Evolutionary conservation across 2,888 invertebrate species (phyloP), one percentile per base, ranked within the genome.

Genomic region (Hydraecia micacea): DNA sequence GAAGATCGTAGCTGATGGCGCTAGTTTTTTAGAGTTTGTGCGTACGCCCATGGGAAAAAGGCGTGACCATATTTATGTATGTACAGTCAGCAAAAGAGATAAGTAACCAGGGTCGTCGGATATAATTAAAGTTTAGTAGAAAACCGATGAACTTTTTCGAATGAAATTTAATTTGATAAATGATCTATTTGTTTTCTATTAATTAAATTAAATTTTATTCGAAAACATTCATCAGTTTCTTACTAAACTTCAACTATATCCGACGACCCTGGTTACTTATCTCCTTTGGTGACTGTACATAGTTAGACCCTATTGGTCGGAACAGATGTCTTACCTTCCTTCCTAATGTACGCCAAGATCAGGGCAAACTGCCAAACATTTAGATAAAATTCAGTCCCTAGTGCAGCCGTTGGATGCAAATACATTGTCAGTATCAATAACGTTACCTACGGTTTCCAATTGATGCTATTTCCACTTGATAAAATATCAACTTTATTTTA

Each of bases 281-380:
- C 32, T 32, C 32, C 32, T 32, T 32, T 32, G 32, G 32, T 32
- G 32, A 32, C 32, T 32, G 4, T 46, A 13, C 4, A 11, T 42
- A 58, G n/a, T 60, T n/a, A 32, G 18, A 9, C 46, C 81, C 36
- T 49, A 58, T 46, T 39, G n/a, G 18, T 74, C 18, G 42, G n/a
- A 81, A 46, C 62, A 78, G 82, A 55, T 81, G 75, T 42, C 42
- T 49, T n/a, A 80, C n/a, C 25, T 60, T 32, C 49, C 73, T 58
- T 25, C n/a, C 42, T 21, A 32, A 63, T 42, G 32, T 32, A 55
- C 60, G 15, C 67, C 18, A 42, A 52, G 15, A 18, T 46, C 36
- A 63, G 32, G 62, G 78, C 82, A 74, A n/a, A n/a, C 13, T 75
- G 82, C 82, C 75, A 78, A 62, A 63, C 13, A 4, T 52, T 36